Evolutionary conservation across 2,888 invertebrate genomes (phyloP).

Genomic region (Schrankia costaestrigalis): DNA sequence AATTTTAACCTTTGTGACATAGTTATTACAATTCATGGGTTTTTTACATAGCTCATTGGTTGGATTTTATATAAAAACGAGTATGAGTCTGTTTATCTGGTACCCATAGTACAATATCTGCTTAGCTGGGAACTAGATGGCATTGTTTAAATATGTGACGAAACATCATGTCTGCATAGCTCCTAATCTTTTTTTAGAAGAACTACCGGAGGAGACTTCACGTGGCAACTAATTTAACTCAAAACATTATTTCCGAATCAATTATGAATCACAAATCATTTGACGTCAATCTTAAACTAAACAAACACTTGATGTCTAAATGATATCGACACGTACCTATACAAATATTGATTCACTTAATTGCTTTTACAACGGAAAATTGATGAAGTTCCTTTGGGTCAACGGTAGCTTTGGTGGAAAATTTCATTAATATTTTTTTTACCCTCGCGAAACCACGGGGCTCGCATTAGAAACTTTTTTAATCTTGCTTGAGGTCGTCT

Average conservation of each 20-base stretch:
- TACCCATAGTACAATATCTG: too few species aligned
- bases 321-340: constrained; percentile 25
- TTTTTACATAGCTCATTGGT: too few species aligned
- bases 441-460: constrained; percentile 40
- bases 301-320: constrained; percentile 14
- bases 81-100: too few species aligned
- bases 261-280: constrained; percentile 20
- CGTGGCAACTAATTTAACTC: too few species aligned
- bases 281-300: constrained; percentile 21
- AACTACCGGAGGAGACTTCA: too few species aligned
- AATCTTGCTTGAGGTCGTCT: constrained; percentile 59
- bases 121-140: too few species aligned
- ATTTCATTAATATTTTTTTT: constrained; percentile 68
- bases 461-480: constrained; percentile 63
- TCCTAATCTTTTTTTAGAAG: too few species aligned
- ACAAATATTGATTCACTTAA: constrained; percentile 65
- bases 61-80: too few species aligned
- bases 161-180: too few species aligned
- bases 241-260: constrained; percentile 9
- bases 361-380: constrained; percentile 63
- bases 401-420: constrained; percentile 52
- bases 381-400: constrained; percentile 61
- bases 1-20: too few species aligned
- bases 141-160: too few species aligned
- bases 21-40: too few species aligned